These are phyloP conservation scores for Corella eumyota DNA, from an alignment of 23 tunicate species.

Conservation along the genomic window DNA sequence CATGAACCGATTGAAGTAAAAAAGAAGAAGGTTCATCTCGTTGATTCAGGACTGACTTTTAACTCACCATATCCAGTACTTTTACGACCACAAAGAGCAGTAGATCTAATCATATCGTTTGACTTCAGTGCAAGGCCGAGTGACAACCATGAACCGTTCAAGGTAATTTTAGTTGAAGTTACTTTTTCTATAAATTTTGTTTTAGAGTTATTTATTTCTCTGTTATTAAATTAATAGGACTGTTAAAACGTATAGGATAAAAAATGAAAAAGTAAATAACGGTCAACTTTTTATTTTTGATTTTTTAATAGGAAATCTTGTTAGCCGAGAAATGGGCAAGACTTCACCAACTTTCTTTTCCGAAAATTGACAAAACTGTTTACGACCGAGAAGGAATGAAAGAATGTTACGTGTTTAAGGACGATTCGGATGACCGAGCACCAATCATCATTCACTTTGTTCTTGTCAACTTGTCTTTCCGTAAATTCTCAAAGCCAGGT, in stretches of 20 bases:
- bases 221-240: not conserved
- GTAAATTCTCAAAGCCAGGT: slow-evolving; percentile 81
- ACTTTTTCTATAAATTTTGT: not conserved
- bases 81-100: slow-evolving; percentile 65
- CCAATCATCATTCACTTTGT: slow-evolving; percentile 93
- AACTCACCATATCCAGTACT: slow-evolving; percentile 79
- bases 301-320: slow-evolving; percentile 87
- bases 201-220: too few relatives aligned
- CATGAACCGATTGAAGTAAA: slow-evolving; percentile 49
- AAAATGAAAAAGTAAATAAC: too few relatives aligned
- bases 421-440: slow-evolving; percentile 73
- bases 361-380: slow-evolving; percentile 70
- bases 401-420: slow-evolving; percentile 88
- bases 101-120: slow-evolving; percentile 71
- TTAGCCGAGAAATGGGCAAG: slow-evolving; percentile 98
- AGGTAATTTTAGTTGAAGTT: slow-evolving; percentile 15
- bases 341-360: slow-evolving; percentile 79
- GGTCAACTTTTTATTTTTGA: too few relatives aligned
- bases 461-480: slow-evolving; percentile 56
- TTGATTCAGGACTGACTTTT: slow-evolving; percentile 91
- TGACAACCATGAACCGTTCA: slow-evolving; percentile 51
- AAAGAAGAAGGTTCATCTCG: slow-evolving; percentile 63
- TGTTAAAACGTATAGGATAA: too few relatives aligned
- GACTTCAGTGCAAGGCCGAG: slow-evolving; percentile 61
- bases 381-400: slow-evolving; percentile 75